Percentiles rank a stretch among this genome's conserved stretches.
Evolutionary conservation across 2,113 vertebrate genomes (phyloP).

Genomic region (Dendrocopos noguchii): DNA sequence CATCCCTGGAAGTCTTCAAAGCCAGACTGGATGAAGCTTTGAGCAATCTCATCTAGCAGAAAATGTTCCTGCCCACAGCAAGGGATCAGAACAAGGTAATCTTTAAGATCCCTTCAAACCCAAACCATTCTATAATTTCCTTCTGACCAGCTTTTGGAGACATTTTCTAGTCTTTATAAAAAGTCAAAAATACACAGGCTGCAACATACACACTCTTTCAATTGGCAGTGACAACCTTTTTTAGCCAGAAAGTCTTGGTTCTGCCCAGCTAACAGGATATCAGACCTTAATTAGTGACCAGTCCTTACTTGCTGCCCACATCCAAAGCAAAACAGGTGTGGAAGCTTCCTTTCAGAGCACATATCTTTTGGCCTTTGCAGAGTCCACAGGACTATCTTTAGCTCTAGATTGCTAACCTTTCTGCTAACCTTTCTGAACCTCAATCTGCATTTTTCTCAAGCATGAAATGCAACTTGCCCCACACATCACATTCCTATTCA

Average conservation of each 20-base stretch:
- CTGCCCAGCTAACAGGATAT: background rate
- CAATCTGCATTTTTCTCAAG: background rate
- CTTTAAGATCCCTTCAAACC: background rate
- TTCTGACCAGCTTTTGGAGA: background rate
- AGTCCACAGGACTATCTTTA: background rate
- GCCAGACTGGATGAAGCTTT: background rate
- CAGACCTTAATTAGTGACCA: background rate
- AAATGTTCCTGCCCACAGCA: background rate
- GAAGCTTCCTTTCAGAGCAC: background rate
- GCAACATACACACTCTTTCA: background rate
- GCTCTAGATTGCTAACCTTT: background rate
- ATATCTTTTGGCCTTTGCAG: background rate
- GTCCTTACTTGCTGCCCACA: background rate
- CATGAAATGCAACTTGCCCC: background rate
- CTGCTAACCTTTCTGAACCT: background rate
- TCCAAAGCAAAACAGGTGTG: background rate
- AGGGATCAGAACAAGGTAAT: background rate
- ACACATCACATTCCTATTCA: background rate
- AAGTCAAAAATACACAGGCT: background rate
- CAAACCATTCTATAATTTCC: background rate
- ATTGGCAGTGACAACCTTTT: background rate
- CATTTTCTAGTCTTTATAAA: background rate
- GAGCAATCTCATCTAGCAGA: background rate
- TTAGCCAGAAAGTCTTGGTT: background rate
- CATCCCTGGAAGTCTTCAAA: background rate